Conservation (phyloP, 2,113 vertebrate species). For the Fregata magnificens region DNA sequence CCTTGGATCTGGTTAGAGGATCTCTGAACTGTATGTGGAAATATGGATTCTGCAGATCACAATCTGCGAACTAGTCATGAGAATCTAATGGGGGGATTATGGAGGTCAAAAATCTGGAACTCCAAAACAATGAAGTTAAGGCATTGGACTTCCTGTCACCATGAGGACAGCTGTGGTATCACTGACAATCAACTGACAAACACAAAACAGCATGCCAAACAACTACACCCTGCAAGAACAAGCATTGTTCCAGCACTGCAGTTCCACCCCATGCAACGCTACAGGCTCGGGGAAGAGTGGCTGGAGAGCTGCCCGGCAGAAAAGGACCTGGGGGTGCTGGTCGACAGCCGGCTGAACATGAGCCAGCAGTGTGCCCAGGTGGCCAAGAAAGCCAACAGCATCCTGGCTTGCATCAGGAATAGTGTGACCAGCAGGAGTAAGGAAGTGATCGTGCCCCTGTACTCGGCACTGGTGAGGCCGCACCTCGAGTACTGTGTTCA, state of each 20-base stretch:
- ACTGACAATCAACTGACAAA: neutral
- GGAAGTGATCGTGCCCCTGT: no score
- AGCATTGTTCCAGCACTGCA: neutral
- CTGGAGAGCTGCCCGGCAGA: no score
- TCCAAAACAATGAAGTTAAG: neutral
- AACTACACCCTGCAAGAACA: neutral
- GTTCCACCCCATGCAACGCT: no score
- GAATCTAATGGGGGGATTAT: neutral
- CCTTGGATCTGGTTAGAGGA: neutral
- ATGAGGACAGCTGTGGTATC: neutral
- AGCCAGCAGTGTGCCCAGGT: no score
- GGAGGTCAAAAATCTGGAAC: neutral
- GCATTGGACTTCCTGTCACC: neutral
- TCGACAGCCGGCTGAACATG: no score
- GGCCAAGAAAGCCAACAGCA: no score
- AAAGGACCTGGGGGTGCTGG: no score
- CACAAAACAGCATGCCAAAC: neutral
- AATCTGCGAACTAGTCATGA: neutral
- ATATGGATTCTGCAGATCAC: neutral
- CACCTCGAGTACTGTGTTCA: no score
- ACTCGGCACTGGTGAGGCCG: no score
- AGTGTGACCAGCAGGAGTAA: no score
- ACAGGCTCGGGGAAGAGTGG: no score
- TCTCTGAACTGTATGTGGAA: neutral
- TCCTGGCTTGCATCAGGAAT: no score